Evolutionary conservation across 2,797 vertebrate species (phyloP), one percentile per base, ranked within the genome.

Genomic region (Pangasius larnaudii): DNA sequence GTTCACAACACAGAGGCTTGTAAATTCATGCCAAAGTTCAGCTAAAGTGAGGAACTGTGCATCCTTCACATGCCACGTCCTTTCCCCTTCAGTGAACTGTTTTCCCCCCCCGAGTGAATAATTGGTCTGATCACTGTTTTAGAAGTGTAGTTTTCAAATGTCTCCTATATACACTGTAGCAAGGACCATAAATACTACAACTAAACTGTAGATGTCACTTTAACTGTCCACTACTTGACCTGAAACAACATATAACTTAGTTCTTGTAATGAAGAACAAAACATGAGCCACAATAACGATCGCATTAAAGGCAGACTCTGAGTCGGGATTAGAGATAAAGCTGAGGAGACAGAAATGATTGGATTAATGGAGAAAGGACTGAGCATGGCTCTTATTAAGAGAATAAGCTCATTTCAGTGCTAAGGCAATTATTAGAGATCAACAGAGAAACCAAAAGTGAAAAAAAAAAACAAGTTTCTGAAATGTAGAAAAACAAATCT

Each of bases 321-420:
- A 61, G 24, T 72, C 14, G 19, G 53, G 65, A 58, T 77, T 58
- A 85, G n/a, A 85, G 86, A 85, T 53, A 67, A 86, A 80, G 49
- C 19, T 49, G 8, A 88, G 16, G 3, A 82, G 88, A 90, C 49
- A 67, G 82, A 14, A 83, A 65, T 93, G 92, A 93, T 89, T 67
- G 92, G 93, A 95, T 96, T 93, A 90, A 69, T 90, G 77, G 92
- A 90, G 67, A 59, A 78, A 89, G 75, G 27, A 74, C 18, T 27
- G 51, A 42, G 86, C 67, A 42, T n/a, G 49, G 53, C 83, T 84
- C 80, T 65, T 61, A 92, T 93, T 94, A 94, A 92, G 92, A 85
- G 87, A 92, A 94, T 93, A 87, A 78, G 89, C 88, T 92, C 39
- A 85, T 92, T 88, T 92, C 59, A 46, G 14, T 87, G 87, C 56